A percentile compares a stretch with the other conserved stretches of the same genome.
Conservation (phyloP, 1,140 invertebrate species). For the Elysia chlorotica region DNA sequence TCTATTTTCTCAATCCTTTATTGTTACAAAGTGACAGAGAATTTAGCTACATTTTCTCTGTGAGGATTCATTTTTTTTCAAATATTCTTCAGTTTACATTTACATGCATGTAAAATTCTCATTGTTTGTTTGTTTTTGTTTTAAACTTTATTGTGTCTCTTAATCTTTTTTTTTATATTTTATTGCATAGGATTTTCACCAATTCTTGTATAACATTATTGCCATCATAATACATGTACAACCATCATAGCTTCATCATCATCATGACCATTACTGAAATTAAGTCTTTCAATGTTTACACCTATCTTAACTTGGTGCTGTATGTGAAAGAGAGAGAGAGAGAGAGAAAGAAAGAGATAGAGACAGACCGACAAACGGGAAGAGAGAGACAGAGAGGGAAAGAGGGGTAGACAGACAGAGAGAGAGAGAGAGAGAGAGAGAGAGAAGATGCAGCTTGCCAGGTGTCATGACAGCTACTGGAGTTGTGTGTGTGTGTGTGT, state of each 20-base stretch:
- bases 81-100: no score
- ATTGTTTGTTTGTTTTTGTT: no score
- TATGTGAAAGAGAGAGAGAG: neutral
- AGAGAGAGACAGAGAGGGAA: neutral
- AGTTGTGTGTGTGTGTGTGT: neutral
- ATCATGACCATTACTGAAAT: neutral
- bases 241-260: no score
- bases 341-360: neutral
- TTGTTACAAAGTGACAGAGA: no score
- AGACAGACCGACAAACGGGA: neutral
- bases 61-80: no score
- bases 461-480: neutral
- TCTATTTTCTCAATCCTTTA: no score
- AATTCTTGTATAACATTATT: neutral
- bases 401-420: constrained; percentile 1
- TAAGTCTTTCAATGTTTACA: neutral
- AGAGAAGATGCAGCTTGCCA: neutral
- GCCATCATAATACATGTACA: no score
- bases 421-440: neutral
- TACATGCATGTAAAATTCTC: no score
- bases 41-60: no score
- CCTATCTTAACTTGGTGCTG: neutral
- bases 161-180: neutral
- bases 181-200: neutral
- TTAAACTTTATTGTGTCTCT: neutral